A percentile compares a stretch with the other conserved stretches of the same genome.
These are phyloP conservation scores for Drosophila lowei DNA, from an alignment of 1,140 invertebrate species.

Conservation along the genomic window DNA sequence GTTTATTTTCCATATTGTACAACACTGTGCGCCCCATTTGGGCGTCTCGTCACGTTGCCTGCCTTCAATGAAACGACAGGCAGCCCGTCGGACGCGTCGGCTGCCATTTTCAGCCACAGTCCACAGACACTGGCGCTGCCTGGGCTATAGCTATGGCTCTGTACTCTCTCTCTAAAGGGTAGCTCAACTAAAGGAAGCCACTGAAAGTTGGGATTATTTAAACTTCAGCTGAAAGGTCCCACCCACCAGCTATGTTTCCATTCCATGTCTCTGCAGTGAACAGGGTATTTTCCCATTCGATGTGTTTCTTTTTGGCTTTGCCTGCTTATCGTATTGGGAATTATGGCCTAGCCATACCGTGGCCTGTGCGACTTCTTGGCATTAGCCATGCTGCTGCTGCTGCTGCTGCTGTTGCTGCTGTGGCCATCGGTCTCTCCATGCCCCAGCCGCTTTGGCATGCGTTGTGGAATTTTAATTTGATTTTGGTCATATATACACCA, in stretches of 20 bases:
- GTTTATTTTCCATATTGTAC: constrained; percentile 42
- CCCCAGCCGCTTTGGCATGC: constrained; percentile 60
- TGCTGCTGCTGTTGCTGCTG: constrained; percentile 13
- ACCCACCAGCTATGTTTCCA: no score
- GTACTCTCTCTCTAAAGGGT: constrained; percentile 5
- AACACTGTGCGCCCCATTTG: constrained; percentile 69
- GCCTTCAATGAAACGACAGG: constrained; percentile 68
- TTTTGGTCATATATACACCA: constrained; percentile 71
- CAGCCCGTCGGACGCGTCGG: constrained; percentile 34
- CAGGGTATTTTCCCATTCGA: constrained; percentile 9
- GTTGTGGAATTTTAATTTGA: constrained; percentile 81
- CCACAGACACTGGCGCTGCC: constrained; percentile 23
- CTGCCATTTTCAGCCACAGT: constrained; percentile 44
- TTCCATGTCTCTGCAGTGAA: no score
- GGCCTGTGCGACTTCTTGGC: constrained; percentile 72
- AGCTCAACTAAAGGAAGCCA: background rate
- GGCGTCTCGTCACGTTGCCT: constrained; percentile 76
- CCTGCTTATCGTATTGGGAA: constrained; percentile 19
- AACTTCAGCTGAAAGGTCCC: no score
- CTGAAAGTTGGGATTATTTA: no score
- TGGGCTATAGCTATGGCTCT: constrained; percentile 5
- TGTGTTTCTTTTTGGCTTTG: constrained; percentile 1
- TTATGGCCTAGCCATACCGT: constrained; percentile 39
- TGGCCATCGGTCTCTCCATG: constrained; percentile 6
- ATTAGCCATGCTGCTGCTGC: constrained; percentile 64